These are phyloP conservation scores for Numida meleagris DNA, from an alignment of 2,113 vertebrate genomes.

Conservation along the genomic window DNA sequence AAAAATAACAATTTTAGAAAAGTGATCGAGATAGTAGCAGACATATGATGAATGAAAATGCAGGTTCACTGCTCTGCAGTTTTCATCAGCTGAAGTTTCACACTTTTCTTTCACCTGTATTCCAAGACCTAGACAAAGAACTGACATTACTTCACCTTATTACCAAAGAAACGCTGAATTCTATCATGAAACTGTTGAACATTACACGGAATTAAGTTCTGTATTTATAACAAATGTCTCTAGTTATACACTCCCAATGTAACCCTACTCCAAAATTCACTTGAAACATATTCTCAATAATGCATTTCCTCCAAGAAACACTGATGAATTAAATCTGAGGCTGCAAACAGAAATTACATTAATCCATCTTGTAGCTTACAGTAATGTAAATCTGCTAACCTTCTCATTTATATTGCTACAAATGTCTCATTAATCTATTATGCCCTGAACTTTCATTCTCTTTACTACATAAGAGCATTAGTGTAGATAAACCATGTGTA, in stretches of 20 bases:
- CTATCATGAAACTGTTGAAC: neutral
- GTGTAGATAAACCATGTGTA: constrained; percentile 41
- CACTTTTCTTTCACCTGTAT: neutral
- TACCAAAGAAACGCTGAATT: neutral
- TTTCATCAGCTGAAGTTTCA: neutral
- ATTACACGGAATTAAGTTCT: neutral
- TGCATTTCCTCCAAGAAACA: constrained; percentile 55
- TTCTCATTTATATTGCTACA: constrained; percentile 56
- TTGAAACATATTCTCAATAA: constrained; percentile 7
- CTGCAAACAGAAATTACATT: constrained; percentile 68
- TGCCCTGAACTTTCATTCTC: constrained; percentile 29
- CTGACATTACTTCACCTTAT: neutral
- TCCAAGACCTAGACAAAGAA: neutral
- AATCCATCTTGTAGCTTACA: constrained; percentile 68
- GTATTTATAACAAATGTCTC: constrained; percentile 5
- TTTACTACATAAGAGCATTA: neutral
- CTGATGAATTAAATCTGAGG: constrained; percentile 57
- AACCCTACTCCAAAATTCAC: constrained; percentile 13
- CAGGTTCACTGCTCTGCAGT: neutral
- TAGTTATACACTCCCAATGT: neutral
- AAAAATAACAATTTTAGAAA: neutral
- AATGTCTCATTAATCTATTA: constrained; percentile 59
- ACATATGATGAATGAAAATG: neutral
- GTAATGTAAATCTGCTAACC: constrained; percentile 55
- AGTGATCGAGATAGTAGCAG: neutral